Percentiles rank a stretch among this genome's conserved stretches.
Conservation (phyloP, 1,140 invertebrate species). For the Procambarus virginalis region DNA sequence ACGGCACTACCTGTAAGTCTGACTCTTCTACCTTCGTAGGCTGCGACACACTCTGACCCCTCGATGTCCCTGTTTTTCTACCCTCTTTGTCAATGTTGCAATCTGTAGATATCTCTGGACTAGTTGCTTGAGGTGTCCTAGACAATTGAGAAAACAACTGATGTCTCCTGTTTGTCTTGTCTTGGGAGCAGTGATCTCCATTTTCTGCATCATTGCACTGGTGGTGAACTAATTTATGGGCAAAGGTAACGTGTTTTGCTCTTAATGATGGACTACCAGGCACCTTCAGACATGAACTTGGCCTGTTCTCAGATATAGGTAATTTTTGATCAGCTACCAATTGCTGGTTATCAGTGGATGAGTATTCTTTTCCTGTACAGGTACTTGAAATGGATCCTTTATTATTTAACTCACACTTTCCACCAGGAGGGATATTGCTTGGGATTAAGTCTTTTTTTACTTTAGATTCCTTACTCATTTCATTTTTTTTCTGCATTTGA, state of each 20-base stretch:
- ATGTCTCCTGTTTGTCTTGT: slow-evolving; percentile 8
- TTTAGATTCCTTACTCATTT: neutral
- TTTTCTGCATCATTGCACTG: slow-evolving; percentile 2
- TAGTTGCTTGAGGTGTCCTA: neutral
- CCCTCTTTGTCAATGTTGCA: neutral
- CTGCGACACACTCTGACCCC: neutral
- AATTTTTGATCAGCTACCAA: neutral
- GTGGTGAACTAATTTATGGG: slow-evolving; percentile 51
- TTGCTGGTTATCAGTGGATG: slow-evolving; percentile 17
- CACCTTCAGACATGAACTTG: slow-evolving; percentile 58
- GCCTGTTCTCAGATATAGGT: slow-evolving; percentile 13
- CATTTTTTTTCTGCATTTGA: slow-evolving; percentile 43
- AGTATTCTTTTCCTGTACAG: neutral
- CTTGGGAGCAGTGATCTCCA: slow-evolving; percentile 22
- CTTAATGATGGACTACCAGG: slow-evolving; percentile 57
- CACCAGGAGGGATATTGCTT: neutral
- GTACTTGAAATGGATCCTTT: neutral
- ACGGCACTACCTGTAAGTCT: slow-evolving; percentile 55
- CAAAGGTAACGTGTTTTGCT: slow-evolving; percentile 57
- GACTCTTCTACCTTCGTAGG: slow-evolving; percentile 23
- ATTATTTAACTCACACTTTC: neutral
- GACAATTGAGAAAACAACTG: neutral
- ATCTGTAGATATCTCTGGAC: neutral
- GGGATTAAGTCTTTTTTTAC: neutral
- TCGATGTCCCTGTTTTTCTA: slow-evolving; percentile 5